phyloP scores from a whole-genome alignment of 2,888 invertebrate genomes.

The Melinopterus prodromus region DNA sequence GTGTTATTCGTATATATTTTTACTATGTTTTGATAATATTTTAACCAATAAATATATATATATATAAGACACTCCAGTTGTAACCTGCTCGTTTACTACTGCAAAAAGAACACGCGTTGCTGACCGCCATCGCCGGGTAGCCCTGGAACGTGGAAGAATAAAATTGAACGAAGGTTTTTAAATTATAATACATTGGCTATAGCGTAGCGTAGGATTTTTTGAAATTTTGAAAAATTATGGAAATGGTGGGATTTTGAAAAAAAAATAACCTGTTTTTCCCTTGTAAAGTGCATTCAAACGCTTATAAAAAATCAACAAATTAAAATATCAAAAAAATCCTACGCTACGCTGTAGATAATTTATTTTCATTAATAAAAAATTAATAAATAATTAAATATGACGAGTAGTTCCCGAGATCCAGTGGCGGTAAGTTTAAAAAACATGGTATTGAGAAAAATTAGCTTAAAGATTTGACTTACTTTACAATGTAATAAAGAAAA shows the following conservation, averaged over 20 bases:
- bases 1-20: neutral
- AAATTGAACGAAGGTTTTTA: too few relatives aligned
- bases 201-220: too few relatives aligned
- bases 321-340: too few relatives aligned
- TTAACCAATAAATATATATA: neutral
- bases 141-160: neutral
- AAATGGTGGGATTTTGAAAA: too few relatives aligned
- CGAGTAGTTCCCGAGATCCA: neutral
- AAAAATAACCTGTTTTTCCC: too few relatives aligned
- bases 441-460: neutral
- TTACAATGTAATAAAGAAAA: neutral
- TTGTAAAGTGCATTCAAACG: too few relatives aligned
- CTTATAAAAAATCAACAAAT: too few relatives aligned
- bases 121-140: neutral
- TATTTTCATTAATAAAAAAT: too few relatives aligned
- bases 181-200: too few relatives aligned
- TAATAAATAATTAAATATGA: neutral
- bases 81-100: neutral
- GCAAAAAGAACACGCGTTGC: neutral
- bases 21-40: neutral
- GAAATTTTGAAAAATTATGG: too few relatives aligned
- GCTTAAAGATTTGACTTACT: conserved; percentile 5
- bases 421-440: neutral
- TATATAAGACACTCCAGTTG: neutral
- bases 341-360: too few relatives aligned